Percentiles rank a stretch among this genome's conserved stretches.
Evolutionary conservation across 2,888 invertebrate species (phyloP).

Genomic region (Physocephala rufipes): DNA sequence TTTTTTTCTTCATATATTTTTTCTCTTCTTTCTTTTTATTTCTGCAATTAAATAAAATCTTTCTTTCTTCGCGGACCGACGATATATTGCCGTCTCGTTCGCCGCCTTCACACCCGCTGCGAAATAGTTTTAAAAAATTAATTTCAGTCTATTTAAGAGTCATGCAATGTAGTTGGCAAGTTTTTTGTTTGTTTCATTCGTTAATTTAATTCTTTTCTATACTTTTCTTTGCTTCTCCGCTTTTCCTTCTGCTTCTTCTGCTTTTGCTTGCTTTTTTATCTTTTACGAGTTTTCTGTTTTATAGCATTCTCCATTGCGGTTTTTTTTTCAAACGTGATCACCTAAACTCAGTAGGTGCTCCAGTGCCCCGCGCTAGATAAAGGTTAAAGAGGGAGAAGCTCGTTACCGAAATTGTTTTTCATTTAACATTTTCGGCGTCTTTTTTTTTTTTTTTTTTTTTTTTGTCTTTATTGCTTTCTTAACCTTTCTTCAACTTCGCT

Average conservation of each 20-base stretch:
- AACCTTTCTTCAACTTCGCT: background rate
- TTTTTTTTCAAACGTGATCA: slow-evolving; percentile 12
- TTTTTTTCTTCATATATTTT: too few species aligned
- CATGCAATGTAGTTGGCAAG: slow-evolving; percentile 24
- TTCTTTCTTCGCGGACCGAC: background rate
- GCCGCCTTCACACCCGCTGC: too few species aligned
- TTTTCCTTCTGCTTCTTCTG: background rate
- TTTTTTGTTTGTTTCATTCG: slow-evolving; percentile 12
- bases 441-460: background rate
- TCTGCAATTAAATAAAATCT: slow-evolving; percentile 34
- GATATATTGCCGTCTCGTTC: too few species aligned
- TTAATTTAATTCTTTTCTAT: background rate
- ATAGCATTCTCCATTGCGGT: background rate
- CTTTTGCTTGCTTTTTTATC: background rate
- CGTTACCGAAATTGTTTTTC: background rate
- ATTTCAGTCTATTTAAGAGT: slow-evolving; percentile 33
- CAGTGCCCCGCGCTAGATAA: background rate
- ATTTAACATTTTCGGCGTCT: slow-evolving; percentile 18
- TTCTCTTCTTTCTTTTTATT: slow-evolving; percentile 17
- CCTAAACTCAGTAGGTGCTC: background rate
- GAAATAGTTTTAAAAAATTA: slow-evolving; percentile 18
- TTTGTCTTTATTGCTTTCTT: background rate
- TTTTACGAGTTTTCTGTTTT: background rate
- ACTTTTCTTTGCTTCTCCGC: background rate
- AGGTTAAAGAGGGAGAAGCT: background rate